A percentile compares a stretch with the other conserved stretches of the same genome.
These are phyloP conservation scores for Cryptomyrus ogoouensis DNA, from an alignment of 2,113 vertebrate species.

Conservation along the genomic window DNA sequence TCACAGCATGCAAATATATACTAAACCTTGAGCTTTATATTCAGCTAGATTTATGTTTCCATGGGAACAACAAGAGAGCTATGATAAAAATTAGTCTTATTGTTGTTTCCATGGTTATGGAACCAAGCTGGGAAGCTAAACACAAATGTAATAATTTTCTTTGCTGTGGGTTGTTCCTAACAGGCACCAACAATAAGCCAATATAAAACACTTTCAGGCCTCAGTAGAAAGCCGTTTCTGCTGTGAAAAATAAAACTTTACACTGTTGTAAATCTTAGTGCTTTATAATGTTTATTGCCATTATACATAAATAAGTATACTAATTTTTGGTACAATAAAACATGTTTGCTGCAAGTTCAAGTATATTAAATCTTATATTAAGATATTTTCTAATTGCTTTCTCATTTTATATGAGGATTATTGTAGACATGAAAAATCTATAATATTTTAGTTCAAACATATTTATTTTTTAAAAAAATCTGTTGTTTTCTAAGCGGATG, in stretches of 20 bases:
- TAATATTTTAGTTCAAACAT: not conserved
- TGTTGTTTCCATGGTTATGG: not conserved
- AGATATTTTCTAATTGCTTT: not conserved
- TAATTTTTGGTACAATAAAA: not conserved
- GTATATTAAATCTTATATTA: not conserved
- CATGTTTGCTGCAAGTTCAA: not conserved
- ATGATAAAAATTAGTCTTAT: not conserved
- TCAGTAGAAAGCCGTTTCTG: not conserved
- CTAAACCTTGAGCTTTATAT: not conserved
- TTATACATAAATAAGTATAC: not conserved
- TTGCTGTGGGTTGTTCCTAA: not conserved
- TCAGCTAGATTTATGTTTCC: not conserved
- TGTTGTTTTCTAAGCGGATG: not conserved
- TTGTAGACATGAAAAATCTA: not conserved
- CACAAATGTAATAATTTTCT: conserved; percentile 3
- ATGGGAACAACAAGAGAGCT: not conserved
- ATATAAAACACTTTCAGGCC: not conserved
- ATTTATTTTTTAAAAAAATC: not conserved
- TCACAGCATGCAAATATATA: not conserved
- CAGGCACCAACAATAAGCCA: not conserved
- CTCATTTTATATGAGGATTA: not conserved
- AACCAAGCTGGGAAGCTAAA: not conserved
- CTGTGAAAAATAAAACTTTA: not conserved
- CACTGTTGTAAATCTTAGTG: not conserved
- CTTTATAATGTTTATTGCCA: not conserved